These are phyloP conservation scores for Stegostoma tigrinum DNA, from an alignment of 2,113 vertebrate genomes.

Conservation along the genomic window DNA sequence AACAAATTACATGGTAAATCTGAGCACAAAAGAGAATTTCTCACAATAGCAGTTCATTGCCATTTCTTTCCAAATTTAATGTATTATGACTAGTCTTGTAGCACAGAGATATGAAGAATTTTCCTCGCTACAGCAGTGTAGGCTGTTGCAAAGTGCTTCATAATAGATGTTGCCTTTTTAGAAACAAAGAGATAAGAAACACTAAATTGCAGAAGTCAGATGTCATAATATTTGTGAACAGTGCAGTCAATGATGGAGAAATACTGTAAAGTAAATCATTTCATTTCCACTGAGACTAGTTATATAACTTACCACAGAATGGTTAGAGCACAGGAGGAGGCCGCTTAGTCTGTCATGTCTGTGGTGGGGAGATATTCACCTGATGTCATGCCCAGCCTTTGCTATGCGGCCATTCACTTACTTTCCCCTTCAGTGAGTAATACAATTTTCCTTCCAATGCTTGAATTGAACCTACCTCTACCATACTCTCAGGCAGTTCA, in stretches of 20 bases:
- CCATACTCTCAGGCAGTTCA: too few species aligned
- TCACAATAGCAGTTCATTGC: background rate
- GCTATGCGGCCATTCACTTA: too few species aligned
- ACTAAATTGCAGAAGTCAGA: background rate
- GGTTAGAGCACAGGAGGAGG: background rate
- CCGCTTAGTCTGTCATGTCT: too few species aligned
- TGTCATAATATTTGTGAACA: background rate
- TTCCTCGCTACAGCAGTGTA: background rate
- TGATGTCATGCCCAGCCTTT: background rate
- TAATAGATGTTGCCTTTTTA: background rate
- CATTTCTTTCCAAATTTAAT: background rate
- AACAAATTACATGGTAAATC: constrained; percentile 23
- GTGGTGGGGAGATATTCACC: background rate
- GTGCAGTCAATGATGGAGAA: background rate
- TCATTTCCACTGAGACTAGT: background rate
- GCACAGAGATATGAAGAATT: background rate
- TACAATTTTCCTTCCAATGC: too few species aligned
- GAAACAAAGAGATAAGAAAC: too few species aligned
- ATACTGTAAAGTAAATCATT: background rate
- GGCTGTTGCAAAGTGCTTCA: background rate
- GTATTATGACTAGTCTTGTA: background rate
- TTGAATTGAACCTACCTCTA: background rate
- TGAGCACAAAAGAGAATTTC: background rate
- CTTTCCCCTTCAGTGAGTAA: too few species aligned
- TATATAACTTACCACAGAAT: background rate